phyloP scores from a whole-genome alignment of 2,888 invertebrate genomes.

The Leuctra nigra region DNA sequence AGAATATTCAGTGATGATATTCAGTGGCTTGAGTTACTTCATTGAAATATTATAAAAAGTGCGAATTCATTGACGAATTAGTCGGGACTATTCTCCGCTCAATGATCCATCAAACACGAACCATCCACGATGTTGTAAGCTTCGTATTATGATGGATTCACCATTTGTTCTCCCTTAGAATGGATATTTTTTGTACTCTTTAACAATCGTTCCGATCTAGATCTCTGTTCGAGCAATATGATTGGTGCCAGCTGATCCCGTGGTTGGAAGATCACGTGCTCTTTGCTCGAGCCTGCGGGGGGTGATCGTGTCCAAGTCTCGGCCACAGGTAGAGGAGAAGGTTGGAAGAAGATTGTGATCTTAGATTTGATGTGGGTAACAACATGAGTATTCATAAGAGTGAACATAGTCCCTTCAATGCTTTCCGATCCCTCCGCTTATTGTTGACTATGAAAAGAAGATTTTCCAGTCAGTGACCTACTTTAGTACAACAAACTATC shows the following conservation, averaged over 20 bases:
- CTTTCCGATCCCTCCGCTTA: conserved; percentile 5
- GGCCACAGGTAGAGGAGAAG: conserved; percentile 3
- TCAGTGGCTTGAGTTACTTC: too few species aligned
- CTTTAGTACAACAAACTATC: conserved; percentile 1
- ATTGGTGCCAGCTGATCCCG: neutral
- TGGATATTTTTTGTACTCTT: too few species aligned
- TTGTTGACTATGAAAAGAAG: conserved; percentile 1
- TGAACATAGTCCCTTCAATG: neutral
- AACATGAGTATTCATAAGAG: conserved; percentile 6
- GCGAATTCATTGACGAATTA: too few species aligned
- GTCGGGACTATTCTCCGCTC: too few species aligned
- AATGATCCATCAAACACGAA: too few species aligned
- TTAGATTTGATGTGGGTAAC: conserved; percentile 11
- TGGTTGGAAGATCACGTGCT: neutral
- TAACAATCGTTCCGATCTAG: too few species aligned
- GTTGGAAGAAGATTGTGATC: neutral
- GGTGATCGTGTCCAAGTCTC: conserved; percentile 2
- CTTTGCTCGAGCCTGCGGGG: neutral
- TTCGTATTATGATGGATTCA: too few species aligned
- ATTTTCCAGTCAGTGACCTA: conserved; percentile 11
- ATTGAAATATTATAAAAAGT: too few species aligned
- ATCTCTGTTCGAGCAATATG: too few species aligned
- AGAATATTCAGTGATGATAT: too few species aligned
- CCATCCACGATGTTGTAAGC: too few species aligned
- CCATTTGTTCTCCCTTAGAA: too few species aligned